phyloP scores from a whole-genome alignment of 2,888 invertebrate species.

The Gymnosoma rotundatum region DNA sequence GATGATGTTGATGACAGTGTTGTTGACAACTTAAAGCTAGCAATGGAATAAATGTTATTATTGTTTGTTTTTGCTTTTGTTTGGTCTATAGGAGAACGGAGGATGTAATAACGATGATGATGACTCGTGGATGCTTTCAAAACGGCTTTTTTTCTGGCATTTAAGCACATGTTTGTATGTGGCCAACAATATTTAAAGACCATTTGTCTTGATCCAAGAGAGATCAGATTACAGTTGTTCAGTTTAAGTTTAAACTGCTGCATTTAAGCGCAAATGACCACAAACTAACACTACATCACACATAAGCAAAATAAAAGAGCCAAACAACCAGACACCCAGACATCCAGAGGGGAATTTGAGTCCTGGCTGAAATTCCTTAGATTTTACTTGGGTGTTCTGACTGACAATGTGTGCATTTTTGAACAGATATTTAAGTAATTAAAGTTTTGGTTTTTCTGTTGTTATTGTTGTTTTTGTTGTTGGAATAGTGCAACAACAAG shows the following conservation, averaged over 20 bases:
- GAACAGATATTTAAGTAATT: constrained; percentile 68
- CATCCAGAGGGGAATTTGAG: constrained; percentile 15
- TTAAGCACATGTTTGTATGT: constrained; percentile 30
- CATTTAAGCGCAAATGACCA: constrained; percentile 61
- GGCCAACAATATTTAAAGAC: constrained; percentile 41
- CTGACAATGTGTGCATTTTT: constrained; percentile 69
- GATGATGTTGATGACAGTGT: constrained; percentile 30
- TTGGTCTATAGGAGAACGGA: not conserved
- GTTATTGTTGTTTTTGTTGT: not conserved
- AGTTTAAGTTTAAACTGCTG: constrained; percentile 47
- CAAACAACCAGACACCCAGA: not conserved
- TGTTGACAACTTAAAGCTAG: constrained; percentile 60
- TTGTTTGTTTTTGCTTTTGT: constrained; percentile 4
- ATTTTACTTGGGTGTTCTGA: constrained; percentile 71
- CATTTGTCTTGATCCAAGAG: constrained; percentile 67
- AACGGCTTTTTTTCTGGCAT: constrained; percentile 52
- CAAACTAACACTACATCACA: constrained; percentile 56
- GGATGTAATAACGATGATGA: constrained; percentile 30
- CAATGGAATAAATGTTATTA: constrained; percentile 43
- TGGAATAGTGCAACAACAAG: constrained; percentile 3
- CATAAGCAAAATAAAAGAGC: constrained; percentile 24
- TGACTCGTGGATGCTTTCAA: constrained; percentile 65
- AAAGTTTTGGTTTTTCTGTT: constrained; percentile 46
- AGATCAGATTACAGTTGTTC: constrained; percentile 68
- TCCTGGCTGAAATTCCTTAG: constrained; percentile 57